Conservation (phyloP, 2,888 invertebrate genomes). For the Drosophila flavopinicola region DNA sequence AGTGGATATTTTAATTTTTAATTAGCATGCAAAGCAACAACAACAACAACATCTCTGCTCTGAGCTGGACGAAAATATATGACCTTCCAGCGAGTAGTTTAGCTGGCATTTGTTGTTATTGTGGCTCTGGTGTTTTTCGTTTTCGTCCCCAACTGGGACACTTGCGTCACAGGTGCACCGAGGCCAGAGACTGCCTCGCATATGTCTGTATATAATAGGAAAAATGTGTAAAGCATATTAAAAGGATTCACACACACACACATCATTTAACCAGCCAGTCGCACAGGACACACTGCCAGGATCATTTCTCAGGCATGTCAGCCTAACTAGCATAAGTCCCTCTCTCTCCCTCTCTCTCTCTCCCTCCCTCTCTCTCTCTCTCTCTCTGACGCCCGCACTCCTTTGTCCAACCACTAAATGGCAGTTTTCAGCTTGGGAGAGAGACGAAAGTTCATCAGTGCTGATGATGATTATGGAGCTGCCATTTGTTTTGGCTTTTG, state of each 20-base stretch:
- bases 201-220: conserved; percentile 18
- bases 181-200: conserved; percentile 39
- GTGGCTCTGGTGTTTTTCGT: conserved; percentile 28
- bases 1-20: conserved; percentile 78
- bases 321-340: conserved; percentile 25
- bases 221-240: conserved; percentile 68
- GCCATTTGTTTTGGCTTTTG: conserved; percentile 45
- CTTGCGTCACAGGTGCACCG: conserved; percentile 70
- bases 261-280: conserved; percentile 73
- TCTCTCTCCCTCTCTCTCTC: not conserved
- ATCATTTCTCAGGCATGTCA: conserved; percentile 52
- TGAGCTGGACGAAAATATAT: conserved; percentile 65
- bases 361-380: too few relatives aligned
- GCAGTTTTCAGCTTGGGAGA: conserved; percentile 49
- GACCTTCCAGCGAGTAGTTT: conserved; percentile 68
- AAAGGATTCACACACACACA: conserved; percentile 69
- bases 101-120: conserved; percentile 49
- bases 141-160: conserved; percentile 41
- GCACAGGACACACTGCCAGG: conserved; percentile 25
- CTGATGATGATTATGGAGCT: conserved; percentile 37
- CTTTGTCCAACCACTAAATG: conserved; percentile 31
- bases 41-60: conserved; percentile 11
- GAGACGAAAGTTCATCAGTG: conserved; percentile 50
- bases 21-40: conserved; percentile 67
- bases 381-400: not conserved